A percentile compares a stretch with the other conserved stretches of the same genome.
Conservation (phyloP, 2,888 invertebrate genomes). For the Acrobasis suavella region DNA sequence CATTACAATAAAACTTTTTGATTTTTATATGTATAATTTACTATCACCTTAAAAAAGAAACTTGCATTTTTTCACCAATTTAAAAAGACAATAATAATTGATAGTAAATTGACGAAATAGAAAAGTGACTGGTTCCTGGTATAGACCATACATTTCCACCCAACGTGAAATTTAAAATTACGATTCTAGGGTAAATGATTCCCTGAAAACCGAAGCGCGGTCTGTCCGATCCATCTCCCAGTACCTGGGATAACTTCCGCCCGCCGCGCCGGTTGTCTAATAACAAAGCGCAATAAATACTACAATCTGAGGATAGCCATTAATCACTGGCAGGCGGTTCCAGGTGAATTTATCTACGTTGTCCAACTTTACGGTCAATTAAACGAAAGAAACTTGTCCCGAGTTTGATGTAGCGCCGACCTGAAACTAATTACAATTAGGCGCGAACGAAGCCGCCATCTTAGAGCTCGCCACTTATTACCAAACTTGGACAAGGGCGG, state of each 20-base stretch:
- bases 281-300: slow-evolving; percentile 36
- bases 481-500: slow-evolving; percentile 39
- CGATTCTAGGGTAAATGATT: not conserved
- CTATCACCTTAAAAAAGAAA: no score
- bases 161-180: not conserved
- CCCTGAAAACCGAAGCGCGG: not conserved
- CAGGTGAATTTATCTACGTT: slow-evolving; percentile 54
- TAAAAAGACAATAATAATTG: no score
- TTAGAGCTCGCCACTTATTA: slow-evolving; percentile 42
- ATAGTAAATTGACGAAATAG: no score
- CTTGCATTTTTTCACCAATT: no score
- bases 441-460: slow-evolving; percentile 53
- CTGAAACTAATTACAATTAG: slow-evolving; percentile 74
- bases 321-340: slow-evolving; percentile 49
- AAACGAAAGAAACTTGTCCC: slow-evolving; percentile 67
- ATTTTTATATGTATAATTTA: no score
- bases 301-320: slow-evolving; percentile 37
- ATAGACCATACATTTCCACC: no score
- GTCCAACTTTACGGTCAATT: slow-evolving; percentile 68
- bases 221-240: slow-evolving; percentile 17
- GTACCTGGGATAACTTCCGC: slow-evolving; percentile 20
- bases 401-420: slow-evolving; percentile 69
- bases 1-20: no score
- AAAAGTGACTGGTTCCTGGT: no score
- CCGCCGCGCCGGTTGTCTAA: slow-evolving; percentile 25